These are phyloP conservation scores for Aporophyla lueneburgensis DNA, from an alignment of 2,888 invertebrate species.

Conservation along the genomic window DNA sequence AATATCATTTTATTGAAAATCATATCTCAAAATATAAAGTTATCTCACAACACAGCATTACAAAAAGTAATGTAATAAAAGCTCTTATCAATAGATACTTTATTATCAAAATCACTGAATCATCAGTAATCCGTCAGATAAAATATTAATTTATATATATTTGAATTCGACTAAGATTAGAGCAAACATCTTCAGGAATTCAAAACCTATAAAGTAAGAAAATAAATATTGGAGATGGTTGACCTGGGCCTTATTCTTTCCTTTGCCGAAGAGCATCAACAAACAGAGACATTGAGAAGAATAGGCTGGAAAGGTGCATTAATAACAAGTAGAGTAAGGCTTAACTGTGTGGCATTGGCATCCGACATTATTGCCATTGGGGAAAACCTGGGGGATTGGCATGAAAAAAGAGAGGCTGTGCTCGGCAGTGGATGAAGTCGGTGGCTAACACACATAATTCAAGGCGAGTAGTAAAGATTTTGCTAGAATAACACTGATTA, in stretches of 20 bases:
- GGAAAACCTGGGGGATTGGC: too few relatives aligned
- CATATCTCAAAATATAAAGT: not conserved
- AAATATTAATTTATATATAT: not conserved
- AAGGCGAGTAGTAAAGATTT: not conserved
- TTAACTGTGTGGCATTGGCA: too few relatives aligned
- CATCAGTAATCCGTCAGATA: not conserved
- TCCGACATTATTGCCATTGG: not conserved
- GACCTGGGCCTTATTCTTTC: not conserved
- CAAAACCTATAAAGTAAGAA: not conserved
- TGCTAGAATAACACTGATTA: not conserved
- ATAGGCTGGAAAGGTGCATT: not conserved
- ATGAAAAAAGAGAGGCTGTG: not conserved
- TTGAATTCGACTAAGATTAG: not conserved
- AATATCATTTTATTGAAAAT: not conserved
- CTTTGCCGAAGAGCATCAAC: not conserved
- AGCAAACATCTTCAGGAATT: not conserved
- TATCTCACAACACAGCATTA: not conserved
- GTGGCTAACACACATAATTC: not conserved
- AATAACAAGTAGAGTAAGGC: not conserved
- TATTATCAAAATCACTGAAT: conserved; percentile 10
- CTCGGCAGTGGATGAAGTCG: not conserved
- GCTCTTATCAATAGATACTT: conserved; percentile 6
- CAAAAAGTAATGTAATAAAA: not conserved
- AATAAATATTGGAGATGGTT: not conserved
- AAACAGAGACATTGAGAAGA: too few relatives aligned